Percentiles rank a stretch among this genome's conserved stretches.
Conservation (phyloP, 2,888 invertebrate species). For the Notodonta ziczac region DNA sequence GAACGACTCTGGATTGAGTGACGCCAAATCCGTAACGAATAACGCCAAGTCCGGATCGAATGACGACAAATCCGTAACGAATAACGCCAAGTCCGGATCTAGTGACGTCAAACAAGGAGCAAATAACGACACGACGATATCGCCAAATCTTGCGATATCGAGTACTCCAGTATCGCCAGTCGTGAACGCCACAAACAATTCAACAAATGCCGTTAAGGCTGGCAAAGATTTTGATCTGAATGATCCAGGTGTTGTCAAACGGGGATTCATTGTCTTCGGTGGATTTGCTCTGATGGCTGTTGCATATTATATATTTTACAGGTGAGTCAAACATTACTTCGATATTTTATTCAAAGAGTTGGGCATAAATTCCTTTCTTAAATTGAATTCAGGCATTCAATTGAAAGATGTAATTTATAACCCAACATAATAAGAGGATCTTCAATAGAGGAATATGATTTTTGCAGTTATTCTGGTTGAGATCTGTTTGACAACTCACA, state of each 20-base stretch:
- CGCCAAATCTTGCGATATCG: constrained; percentile 22
- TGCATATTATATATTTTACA: constrained; percentile 78
- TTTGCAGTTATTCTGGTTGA: too few relatives aligned
- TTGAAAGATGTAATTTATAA: too few relatives aligned
- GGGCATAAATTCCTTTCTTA: too few relatives aligned
- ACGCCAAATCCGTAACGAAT: neutral
- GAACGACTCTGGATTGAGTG: neutral
- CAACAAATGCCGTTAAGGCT: constrained; percentile 37
- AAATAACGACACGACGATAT: constrained; percentile 10
- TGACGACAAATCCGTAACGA: neutral
- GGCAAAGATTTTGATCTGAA: constrained; percentile 55
- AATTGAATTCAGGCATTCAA: too few relatives aligned
- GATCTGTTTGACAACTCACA: too few relatives aligned
- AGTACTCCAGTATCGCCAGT: constrained; percentile 2
- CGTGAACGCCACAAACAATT: constrained; percentile 23
- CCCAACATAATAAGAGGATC: too few relatives aligned
- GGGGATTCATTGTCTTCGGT: constrained; percentile 78
- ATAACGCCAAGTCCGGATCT: neutral
- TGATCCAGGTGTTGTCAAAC: constrained; percentile 71
- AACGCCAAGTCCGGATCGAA: neutral
- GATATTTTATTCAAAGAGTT: too few relatives aligned
- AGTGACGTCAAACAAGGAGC: neutral
- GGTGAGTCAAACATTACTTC: constrained; percentile 46
- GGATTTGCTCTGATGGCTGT: constrained; percentile 73
- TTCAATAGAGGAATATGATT: too few relatives aligned